phyloP scores from a whole-genome alignment of 2,888 invertebrate genomes.

The Trissolcus japonicus region DNA sequence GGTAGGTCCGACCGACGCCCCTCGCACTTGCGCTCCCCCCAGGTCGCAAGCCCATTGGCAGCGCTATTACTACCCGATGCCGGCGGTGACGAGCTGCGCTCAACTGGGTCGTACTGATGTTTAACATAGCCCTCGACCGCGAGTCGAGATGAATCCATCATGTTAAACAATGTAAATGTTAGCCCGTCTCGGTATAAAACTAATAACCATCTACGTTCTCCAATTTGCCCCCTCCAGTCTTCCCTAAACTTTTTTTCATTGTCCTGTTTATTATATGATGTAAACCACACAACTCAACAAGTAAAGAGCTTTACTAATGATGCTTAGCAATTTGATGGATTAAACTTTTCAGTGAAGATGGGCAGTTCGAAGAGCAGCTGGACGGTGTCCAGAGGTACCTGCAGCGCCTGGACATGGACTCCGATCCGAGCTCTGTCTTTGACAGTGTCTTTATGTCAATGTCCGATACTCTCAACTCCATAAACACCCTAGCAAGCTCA shows the following conservation, averaged over 20 bases:
- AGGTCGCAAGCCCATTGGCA: conserved; percentile 58
- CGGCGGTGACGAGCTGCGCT: conserved; percentile 59
- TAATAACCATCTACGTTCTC: conserved; percentile 73
- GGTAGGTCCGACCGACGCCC: conserved; percentile 64
- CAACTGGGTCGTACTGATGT: conserved; percentile 65
- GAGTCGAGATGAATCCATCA: conserved; percentile 72
- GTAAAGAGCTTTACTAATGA: conserved; percentile 5
- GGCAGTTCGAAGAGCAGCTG: conserved; percentile 64
- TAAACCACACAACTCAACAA: too few relatives aligned
- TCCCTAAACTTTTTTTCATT: conserved; percentile 29
- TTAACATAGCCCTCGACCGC: conserved; percentile 65
- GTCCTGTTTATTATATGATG: background rate
- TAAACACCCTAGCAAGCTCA: conserved; percentile 75
- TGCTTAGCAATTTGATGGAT: conserved; percentile 45
- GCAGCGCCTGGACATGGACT: conserved; percentile 69
- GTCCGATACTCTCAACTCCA: conserved; percentile 76
- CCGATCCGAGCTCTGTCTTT: conserved; percentile 73
- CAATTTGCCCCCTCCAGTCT: conserved; percentile 57
- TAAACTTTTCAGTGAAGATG: conserved; percentile 72
- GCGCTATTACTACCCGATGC: conserved; percentile 60
- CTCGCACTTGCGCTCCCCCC: conserved; percentile 68
- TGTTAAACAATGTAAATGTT: conserved; percentile 76
- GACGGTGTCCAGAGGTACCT: conserved; percentile 68
- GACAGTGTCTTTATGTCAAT: conserved; percentile 76
- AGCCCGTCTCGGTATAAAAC: conserved; percentile 73